phyloP scores from a whole-genome alignment of 2,888 invertebrate genomes.

The Aphidoletes aphidimyza region DNA sequence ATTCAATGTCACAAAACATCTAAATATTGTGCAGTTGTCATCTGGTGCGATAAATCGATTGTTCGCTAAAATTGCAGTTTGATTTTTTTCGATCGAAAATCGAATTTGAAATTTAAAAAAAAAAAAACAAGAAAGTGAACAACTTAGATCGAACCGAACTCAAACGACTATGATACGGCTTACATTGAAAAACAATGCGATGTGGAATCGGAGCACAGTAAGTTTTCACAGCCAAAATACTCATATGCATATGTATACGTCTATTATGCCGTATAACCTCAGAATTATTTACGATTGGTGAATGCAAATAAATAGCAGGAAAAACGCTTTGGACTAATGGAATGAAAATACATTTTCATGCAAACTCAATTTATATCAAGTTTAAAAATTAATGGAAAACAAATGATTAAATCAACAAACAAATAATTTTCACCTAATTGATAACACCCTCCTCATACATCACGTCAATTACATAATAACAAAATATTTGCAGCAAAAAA shows the following conservation, averaged over 20 bases:
- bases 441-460: neutral
- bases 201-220: conserved; percentile 10
- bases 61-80: conserved; percentile 33
- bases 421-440: neutral
- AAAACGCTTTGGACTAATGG: neutral
- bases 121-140: no score
- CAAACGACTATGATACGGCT: conserved; percentile 45
- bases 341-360: neutral
- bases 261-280: conserved; percentile 11
- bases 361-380: neutral
- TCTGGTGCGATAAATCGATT: conserved; percentile 44
- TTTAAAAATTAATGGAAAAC: neutral
- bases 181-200: conserved; percentile 9
- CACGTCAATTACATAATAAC: conserved; percentile 24
- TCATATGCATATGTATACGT: neutral
- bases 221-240: neutral
- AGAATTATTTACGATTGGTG: neutral
- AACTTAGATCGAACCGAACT: neutral
- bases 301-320: neutral
- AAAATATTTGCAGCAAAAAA: conserved; percentile 26
- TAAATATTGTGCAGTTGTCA: conserved; percentile 49
- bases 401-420: neutral
- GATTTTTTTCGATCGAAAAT: conserved; percentile 28
- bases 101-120: conserved; percentile 14
- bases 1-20: conserved; percentile 1